Conservation (phyloP, 2,113 vertebrate species). For the Neodontobutis hainanensis region DNA sequence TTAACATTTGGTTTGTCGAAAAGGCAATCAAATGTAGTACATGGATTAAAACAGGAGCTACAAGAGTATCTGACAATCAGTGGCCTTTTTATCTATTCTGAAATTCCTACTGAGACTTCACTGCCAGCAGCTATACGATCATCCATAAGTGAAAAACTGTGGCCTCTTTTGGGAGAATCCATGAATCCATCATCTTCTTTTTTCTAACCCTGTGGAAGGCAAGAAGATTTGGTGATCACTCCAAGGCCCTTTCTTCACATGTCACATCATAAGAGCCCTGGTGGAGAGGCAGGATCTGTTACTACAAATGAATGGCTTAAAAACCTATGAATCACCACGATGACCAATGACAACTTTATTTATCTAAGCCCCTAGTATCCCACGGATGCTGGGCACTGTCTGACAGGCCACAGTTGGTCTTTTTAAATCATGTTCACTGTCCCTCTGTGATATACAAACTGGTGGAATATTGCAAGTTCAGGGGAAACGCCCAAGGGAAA, state of each 20-base stretch:
- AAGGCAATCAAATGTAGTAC: neutral
- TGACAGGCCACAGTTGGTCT: slow-evolving; percentile 12
- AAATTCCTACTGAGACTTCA: slow-evolving; percentile 23
- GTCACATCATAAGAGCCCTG: neutral
- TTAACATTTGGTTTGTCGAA: neutral
- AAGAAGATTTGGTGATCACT: slow-evolving; percentile 31
- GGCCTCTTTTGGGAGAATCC: slow-evolving; percentile 16
- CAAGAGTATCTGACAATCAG: neutral
- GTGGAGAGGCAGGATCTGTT: slow-evolving; percentile 42
- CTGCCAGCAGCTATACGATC: slow-evolving; percentile 35
- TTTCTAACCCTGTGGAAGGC: slow-evolving; percentile 18
- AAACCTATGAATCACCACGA: slow-evolving; percentile 31
- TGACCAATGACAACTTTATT: slow-evolving; percentile 49
- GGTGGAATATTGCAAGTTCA: slow-evolving; percentile 55
- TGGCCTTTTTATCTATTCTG: slow-evolving; percentile 17
- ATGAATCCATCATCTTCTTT: slow-evolving; percentile 49
- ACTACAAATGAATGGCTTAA: slow-evolving; percentile 23
- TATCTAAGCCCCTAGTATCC: slow-evolving; percentile 35
- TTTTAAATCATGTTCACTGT: slow-evolving; percentile 48
- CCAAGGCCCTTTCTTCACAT: slow-evolving; percentile 9
- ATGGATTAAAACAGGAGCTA: neutral
- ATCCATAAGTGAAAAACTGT: slow-evolving; percentile 49
- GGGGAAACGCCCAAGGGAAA: slow-evolving; percentile 36
- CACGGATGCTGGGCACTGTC: slow-evolving; percentile 51
- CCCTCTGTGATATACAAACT: slow-evolving; percentile 43